Evolutionary conservation across 2,113 vertebrate genomes (phyloP).

Genomic region (Boleophthalmus pectinirostris): DNA sequence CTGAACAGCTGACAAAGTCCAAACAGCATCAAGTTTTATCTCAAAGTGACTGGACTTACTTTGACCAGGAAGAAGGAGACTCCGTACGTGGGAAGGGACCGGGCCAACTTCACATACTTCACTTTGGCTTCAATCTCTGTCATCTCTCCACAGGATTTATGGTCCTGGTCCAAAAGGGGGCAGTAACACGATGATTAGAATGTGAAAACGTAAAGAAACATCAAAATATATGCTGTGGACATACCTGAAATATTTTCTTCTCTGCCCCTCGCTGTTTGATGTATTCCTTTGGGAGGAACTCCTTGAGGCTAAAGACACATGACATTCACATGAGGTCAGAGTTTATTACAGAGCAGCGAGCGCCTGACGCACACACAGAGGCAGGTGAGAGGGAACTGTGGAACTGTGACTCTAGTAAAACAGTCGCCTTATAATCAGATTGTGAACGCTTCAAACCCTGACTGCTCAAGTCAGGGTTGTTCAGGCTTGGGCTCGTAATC

Average conservation of each 20-base stretch:
- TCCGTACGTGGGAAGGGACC: slow-evolving; percentile 92
- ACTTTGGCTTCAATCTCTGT: slow-evolving; percentile 98
- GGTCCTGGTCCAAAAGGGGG: slow-evolving; percentile 81
- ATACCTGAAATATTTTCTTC: slow-evolving; percentile 84
- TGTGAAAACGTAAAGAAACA: background rate
- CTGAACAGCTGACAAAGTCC: background rate
- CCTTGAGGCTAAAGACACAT: slow-evolving; percentile 77
- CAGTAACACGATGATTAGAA: slow-evolving; percentile 4
- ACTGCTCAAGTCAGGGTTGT: no score
- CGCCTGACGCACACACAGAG: background rate
- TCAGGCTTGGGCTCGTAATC: no score
- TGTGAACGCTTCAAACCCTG: background rate
- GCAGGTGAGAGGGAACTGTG: background rate
- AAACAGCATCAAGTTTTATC: background rate
- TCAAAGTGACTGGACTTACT: slow-evolving; percentile 71
- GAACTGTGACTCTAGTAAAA: no score
- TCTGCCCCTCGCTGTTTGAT: slow-evolving; percentile 82
- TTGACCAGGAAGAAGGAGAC: slow-evolving; percentile 98
- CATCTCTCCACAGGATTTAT: slow-evolving; percentile 97
- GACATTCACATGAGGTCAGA: slow-evolving; percentile 32
- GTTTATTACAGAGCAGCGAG: background rate
- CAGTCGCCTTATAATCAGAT: background rate
- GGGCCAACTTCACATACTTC: slow-evolving; percentile 95
- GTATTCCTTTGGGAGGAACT: slow-evolving; percentile 84
- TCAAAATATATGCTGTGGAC: slow-evolving; percentile 27